Percentiles rank a stretch among this genome's conserved stretches.
These are phyloP conservation scores for Schmidtea mediterranea DNA, from an alignment of 1,140 invertebrate species.

Conservation along the genomic window DNA sequence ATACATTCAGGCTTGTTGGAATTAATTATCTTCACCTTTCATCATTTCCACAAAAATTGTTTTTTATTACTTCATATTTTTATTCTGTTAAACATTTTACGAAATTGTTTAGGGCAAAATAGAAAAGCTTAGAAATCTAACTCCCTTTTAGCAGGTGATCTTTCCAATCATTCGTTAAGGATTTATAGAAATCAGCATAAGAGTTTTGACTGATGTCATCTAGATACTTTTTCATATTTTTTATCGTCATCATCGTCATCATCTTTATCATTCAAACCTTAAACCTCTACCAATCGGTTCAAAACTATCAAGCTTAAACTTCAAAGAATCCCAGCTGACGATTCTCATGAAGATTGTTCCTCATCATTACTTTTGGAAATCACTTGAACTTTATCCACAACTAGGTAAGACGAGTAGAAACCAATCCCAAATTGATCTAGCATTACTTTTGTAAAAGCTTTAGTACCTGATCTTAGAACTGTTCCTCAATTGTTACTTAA, in stretches of 20 bases:
- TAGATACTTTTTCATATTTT: slow-evolving; percentile 55
- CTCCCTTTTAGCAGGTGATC: no score
- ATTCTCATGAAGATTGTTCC: slow-evolving; percentile 74
- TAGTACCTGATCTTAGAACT: slow-evolving; percentile 77
- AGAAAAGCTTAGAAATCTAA: no score
- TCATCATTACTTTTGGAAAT: slow-evolving; percentile 80
- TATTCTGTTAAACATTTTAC: no score
- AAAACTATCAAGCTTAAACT: slow-evolving; percentile 41
- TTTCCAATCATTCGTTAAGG: slow-evolving; percentile 91
- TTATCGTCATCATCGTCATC: slow-evolving; percentile 45
- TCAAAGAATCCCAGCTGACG: slow-evolving; percentile 73
- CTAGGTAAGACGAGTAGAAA: slow-evolving; percentile 86
- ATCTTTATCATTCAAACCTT: slow-evolving; percentile 36
- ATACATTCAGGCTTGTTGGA: no score
- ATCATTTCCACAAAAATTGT: no score
- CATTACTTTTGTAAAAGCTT: slow-evolving; percentile 91
- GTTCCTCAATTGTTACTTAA: slow-evolving; percentile 78
- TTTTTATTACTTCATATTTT: no score
- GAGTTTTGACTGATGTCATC: slow-evolving; percentile 90
- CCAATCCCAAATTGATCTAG: slow-evolving; percentile 90
- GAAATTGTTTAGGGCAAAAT: no score
- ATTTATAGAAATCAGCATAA: slow-evolving; percentile 97
- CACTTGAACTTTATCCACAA: slow-evolving; percentile 77
- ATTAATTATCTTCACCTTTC: no score
- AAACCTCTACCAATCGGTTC: no score